Base-by-base conservation (phyloP, 1,140 invertebrate genomes). In the Leguminivora glycinivorella region DNA sequence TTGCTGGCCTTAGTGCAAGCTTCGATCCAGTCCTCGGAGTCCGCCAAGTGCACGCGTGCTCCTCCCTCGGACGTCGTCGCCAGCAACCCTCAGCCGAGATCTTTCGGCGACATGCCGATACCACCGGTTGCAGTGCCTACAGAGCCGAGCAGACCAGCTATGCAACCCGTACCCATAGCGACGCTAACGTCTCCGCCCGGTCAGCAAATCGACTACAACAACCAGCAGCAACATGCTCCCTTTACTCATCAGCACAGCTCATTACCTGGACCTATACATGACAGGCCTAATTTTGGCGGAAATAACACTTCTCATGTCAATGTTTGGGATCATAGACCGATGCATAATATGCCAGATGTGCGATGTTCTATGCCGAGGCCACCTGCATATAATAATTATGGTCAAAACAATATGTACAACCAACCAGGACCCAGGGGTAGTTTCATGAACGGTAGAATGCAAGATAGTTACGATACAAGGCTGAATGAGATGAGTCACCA, bases 1-100 rank as follows among this genome's bases (percentile, higher is more conserved):
- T 76, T 91, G 10, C 72, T 91, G n/a, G 88, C 89, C 0, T 67
- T 90, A 1, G 83, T 91, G 5, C 89, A 91, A 38, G 86, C 85
- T 0, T 81, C 83, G 1, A 75, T 89, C 24, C 80, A 87, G n/a
- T 80, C 82, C 0, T 77, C 76, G 3, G 69, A 76, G 7, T 25
- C 76, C 24, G 68, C 26, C 0, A 34, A 75, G 1, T 17, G 70
- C 25, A 1, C 70, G 4, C 4, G 40, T 29, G 12, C 73, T 26
- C 58, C 25, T 2, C 67, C 69, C 12, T 38, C 75, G 0, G 83
- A 82, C 14, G 82, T 83, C 7, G 81, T 88, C 10, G 56, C 72
- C 38, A 82, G 77, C 67, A 79, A 63, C 74, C 76, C 70, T 1
- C 83, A 87, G 26, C 87, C 85, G 0, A 79, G 82, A 17, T 89